These are phyloP conservation scores for Nasonia vitripennis DNA, from an alignment of 1,140 invertebrate species.

Conservation along the genomic window DNA sequence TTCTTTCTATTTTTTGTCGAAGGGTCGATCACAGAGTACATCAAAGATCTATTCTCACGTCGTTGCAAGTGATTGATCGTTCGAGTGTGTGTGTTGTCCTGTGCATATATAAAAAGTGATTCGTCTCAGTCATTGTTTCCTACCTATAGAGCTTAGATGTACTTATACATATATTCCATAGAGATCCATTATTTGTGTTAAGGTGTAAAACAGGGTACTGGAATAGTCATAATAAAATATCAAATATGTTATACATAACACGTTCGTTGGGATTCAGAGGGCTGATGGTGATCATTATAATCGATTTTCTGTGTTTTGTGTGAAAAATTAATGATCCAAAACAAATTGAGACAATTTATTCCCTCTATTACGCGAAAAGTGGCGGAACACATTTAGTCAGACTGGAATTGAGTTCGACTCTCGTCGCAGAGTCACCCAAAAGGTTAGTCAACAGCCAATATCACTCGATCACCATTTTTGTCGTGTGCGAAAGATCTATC, in stretches of 20 bases:
- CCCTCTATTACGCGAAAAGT: conserved; percentile 26
- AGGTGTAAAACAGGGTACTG: conserved; percentile 27
- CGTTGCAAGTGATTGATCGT: conserved; percentile 15
- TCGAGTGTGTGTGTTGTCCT: conserved; percentile 15
- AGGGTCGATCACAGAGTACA: background rate
- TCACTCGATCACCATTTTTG: conserved; percentile 52
- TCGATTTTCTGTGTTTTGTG: conserved; percentile 32
- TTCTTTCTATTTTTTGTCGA: background rate
- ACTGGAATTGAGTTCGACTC: conserved; percentile 35
- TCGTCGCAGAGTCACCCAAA: conserved; percentile 21
- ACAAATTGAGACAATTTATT: conserved; percentile 18
- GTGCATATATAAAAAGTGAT: conserved; percentile 28
- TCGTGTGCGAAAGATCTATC: conserved; percentile 20
- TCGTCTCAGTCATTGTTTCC: conserved; percentile 20
- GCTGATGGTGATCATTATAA: conserved; percentile 45
- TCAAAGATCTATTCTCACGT: background rate
- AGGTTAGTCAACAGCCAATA: conserved; percentile 56
- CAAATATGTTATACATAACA: conserved; percentile 8
- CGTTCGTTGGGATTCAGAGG: conserved; percentile 23
- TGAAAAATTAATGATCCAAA: conserved; percentile 37
- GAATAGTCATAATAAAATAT: conserved; percentile 5
- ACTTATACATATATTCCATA: background rate
- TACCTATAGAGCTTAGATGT: conserved; percentile 1
- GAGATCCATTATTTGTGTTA: conserved; percentile 16
- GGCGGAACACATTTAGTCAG: conserved; percentile 28